These are phyloP conservation scores for Furcifer pardalis DNA, from an alignment of 2,797 vertebrate genomes.

Conservation along the genomic window DNA sequence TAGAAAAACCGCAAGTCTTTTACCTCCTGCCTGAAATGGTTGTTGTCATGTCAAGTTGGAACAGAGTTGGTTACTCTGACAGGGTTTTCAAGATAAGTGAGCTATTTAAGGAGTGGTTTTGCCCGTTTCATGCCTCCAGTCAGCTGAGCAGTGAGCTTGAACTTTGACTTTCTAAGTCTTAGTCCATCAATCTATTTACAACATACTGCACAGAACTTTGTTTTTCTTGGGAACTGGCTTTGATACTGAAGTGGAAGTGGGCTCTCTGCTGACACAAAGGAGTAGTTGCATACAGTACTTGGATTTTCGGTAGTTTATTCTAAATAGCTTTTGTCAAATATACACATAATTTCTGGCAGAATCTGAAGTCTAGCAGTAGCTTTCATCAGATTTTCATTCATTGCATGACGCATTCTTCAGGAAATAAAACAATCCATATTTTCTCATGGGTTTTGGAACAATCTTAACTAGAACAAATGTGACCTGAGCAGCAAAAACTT, in stretches of 20 bases:
- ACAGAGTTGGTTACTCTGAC: too few relatives aligned
- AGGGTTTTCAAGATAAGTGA: too few relatives aligned
- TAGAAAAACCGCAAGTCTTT: neutral
- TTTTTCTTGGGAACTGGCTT: neutral
- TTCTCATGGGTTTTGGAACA: neutral
- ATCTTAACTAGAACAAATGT: neutral
- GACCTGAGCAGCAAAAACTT: too few relatives aligned
- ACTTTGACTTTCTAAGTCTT: too few relatives aligned
- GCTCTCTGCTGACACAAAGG: neutral
- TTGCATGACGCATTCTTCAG: neutral
- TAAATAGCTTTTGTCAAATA: neutral
- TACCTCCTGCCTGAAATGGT: neutral
- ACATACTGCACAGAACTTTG: neutral
- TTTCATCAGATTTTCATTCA: neutral
- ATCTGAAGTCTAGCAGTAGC: neutral
- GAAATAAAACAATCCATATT: neutral
- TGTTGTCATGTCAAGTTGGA: too few relatives aligned
- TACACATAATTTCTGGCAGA: neutral
- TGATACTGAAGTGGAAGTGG: neutral
- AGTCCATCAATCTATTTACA: too few relatives aligned
- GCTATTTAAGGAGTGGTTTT: too few relatives aligned
- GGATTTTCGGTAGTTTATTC: neutral
- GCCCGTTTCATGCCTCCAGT: too few relatives aligned
- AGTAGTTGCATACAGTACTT: neutral
- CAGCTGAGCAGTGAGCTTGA: too few relatives aligned